Evolutionary conservation across 2,888 invertebrate genomes (phyloP).

Genomic region (Abrostola triplasia): DNA sequence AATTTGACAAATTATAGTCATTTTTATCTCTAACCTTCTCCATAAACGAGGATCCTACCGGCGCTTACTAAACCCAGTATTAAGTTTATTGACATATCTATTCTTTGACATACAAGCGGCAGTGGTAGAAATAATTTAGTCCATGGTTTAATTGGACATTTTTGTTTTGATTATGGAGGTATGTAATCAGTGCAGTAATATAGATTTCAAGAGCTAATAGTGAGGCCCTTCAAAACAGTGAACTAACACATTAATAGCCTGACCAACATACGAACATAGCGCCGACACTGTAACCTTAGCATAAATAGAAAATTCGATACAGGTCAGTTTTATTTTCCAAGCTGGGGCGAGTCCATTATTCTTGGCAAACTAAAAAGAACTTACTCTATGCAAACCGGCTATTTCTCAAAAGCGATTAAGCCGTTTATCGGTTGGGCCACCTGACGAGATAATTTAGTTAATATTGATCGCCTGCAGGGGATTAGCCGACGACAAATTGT

Average conservation of each 20-base stretch:
- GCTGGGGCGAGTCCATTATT: conserved; percentile 24
- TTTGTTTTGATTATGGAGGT: too few species aligned
- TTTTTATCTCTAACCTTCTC: conserved; percentile 23
- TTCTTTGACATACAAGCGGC: too few species aligned
- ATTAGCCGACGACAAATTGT: conserved; percentile 88
- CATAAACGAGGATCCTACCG: too few species aligned
- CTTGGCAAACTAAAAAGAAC: conserved; percentile 28
- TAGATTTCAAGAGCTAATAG: too few species aligned
- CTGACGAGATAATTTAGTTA: conserved; percentile 84
- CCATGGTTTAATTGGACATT: too few species aligned
- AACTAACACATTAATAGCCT: background rate
- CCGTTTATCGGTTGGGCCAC: conserved; percentile 58
- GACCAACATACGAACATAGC: background rate
- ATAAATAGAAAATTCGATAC: conserved; percentile 5
- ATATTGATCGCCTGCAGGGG: conserved; percentile 75
- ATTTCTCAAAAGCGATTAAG: conserved; percentile 47
- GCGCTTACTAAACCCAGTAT: too few species aligned
- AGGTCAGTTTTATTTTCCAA: conserved; percentile 1
- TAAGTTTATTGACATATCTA: too few species aligned
- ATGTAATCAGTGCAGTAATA: too few species aligned
- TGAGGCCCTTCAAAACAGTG: too few species aligned
- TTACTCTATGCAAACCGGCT: conserved; percentile 26
- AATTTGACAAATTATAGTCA: conserved; percentile 32
- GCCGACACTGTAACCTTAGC: background rate
- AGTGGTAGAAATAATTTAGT: too few species aligned